Evolutionary conservation across 2,113 vertebrate species (phyloP).

Genomic region (Perccottus glenii): DNA sequence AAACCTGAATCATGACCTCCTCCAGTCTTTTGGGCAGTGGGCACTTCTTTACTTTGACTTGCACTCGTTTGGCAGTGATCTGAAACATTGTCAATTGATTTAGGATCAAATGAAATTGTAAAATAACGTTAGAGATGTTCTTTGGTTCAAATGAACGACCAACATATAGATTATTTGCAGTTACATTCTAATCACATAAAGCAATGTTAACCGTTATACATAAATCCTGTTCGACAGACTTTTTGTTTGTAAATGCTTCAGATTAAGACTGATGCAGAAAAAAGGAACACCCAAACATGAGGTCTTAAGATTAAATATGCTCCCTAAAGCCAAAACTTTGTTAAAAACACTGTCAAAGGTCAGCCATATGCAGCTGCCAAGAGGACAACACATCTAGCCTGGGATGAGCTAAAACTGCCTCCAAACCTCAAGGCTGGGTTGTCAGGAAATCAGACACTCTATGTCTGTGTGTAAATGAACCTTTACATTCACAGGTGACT

Average conservation of each 20-base stretch:
- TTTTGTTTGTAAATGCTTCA: no score
- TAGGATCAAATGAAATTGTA: not conserved
- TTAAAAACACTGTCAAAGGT: slow-evolving; percentile 43
- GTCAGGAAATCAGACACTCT: slow-evolving; percentile 76
- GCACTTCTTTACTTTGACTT: slow-evolving; percentile 24
- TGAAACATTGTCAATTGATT: slow-evolving; percentile 4
- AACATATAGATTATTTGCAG: not conserved
- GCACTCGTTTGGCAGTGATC: slow-evolving; percentile 1
- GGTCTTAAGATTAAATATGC: slow-evolving; percentile 31
- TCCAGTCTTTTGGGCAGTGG: not conserved
- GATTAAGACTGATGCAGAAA: no score
- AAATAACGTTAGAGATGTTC: not conserved
- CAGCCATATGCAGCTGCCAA: slow-evolving; percentile 46
- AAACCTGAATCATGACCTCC: slow-evolving; percentile 6
- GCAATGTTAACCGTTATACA: no score
- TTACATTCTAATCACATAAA: not conserved
- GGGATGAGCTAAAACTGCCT: slow-evolving; percentile 56
- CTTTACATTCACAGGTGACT: slow-evolving; percentile 57
- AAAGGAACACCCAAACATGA: no score
- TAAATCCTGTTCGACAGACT: not conserved
- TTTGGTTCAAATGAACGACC: not conserved
- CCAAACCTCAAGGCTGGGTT: slow-evolving; percentile 50
- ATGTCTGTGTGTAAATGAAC: slow-evolving; percentile 80
- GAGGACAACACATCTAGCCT: slow-evolving; percentile 65
- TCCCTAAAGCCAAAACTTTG: slow-evolving; percentile 41